These are phyloP conservation scores for Pseudorhombus dupliciocellatus DNA, from an alignment of 2,113 vertebrate genomes.

Conservation along the genomic window DNA sequence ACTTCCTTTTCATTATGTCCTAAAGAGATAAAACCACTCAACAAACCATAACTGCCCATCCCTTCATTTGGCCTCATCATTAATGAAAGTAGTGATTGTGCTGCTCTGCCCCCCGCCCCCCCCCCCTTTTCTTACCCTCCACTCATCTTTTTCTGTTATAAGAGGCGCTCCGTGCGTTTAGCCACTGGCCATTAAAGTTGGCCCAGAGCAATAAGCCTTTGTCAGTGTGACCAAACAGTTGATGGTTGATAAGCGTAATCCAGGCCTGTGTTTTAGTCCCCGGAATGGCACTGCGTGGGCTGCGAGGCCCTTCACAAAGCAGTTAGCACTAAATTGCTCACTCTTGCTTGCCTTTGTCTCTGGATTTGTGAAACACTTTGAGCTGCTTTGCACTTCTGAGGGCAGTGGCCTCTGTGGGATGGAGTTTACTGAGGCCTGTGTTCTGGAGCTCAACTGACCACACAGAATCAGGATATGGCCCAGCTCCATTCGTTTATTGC, in stretches of 20 bases:
- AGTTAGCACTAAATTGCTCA: constrained; percentile 69
- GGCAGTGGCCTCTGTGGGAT: constrained; percentile 63
- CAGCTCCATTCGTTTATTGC: constrained; percentile 13
- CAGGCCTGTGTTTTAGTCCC: constrained; percentile 61
- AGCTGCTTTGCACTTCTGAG: constrained; percentile 67
- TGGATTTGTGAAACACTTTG: constrained; percentile 74
- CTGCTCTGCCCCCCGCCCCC: constrained; percentile 26
- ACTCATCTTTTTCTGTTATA: constrained; percentile 44
- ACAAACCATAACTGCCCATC: constrained; percentile 54
- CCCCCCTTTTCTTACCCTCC: constrained; percentile 31
- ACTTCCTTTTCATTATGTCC: constrained; percentile 60
- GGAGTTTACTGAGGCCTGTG: constrained; percentile 52
- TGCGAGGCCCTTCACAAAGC: constrained; percentile 71
- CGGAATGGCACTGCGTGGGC: constrained; percentile 73
- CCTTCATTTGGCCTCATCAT: constrained; percentile 67
- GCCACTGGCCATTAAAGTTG: constrained; percentile 72
- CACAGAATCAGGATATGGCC: constrained; percentile 33
- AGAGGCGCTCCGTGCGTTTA: constrained; percentile 63
- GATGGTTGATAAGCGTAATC: constrained; percentile 79
- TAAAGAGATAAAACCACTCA: constrained; percentile 64
- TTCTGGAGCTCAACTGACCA: constrained; percentile 48
- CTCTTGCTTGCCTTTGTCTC: constrained; percentile 75
- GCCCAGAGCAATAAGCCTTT: constrained; percentile 74
- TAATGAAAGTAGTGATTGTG: constrained; percentile 61
- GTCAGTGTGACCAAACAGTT: constrained; percentile 74